phyloP scores from a whole-genome alignment of 2,888 invertebrate species.

The Neocrepidodera transversa region DNA sequence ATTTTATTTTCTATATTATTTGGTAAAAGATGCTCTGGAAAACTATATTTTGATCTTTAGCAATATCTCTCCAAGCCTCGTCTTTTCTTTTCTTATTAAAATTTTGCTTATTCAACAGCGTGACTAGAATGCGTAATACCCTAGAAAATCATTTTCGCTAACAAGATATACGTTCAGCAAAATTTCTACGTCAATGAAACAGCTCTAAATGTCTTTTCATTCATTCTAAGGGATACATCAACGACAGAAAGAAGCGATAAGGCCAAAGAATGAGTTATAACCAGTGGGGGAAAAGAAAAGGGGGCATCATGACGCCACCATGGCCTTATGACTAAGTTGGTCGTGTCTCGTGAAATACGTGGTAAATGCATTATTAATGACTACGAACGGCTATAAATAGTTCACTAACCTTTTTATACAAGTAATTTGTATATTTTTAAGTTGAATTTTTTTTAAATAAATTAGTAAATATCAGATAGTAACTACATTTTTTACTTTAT shows the following conservation, averaged over 20 bases:
- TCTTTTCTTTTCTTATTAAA: not conserved
- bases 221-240: conserved; percentile 9
- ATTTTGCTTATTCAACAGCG: not conserved
- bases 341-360: conserved; percentile 18
- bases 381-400: conserved; percentile 6
- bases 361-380: conserved; percentile 22
- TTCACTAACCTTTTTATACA: conserved; percentile 21
- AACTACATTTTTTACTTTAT: too few relatives aligned
- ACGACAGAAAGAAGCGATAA: conserved; percentile 14
- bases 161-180: conserved; percentile 5
- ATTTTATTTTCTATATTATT: not conserved
- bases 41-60: too few relatives aligned
- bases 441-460: too few relatives aligned
- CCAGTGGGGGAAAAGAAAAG: conserved; percentile 15
- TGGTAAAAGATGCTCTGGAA: too few relatives aligned
- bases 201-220: conserved; percentile 7
- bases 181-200: conserved; percentile 11
- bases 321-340: conserved; percentile 18
- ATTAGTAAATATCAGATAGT: too few relatives aligned
- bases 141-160: not conserved
- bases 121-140: not conserved
- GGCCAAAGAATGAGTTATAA: conserved; percentile 22
- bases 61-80: too few relatives aligned
- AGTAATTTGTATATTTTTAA: too few relatives aligned
- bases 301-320: conserved; percentile 12